Conservation (phyloP, 30 jellyfish, hydroid and myxozoan species). For the Hydra vulgaris region DNA sequence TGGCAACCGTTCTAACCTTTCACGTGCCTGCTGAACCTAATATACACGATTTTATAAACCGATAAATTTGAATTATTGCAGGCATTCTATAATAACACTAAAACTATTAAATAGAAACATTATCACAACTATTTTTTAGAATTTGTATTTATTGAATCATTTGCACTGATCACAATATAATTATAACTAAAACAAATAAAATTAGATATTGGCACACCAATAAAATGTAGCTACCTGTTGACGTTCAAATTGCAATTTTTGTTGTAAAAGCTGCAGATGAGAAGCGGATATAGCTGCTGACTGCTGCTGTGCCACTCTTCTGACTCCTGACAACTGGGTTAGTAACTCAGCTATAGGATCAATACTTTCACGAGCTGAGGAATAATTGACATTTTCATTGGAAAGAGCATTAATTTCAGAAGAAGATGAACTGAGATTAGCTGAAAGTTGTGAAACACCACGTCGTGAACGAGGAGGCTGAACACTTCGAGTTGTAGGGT, state of each 20-base stretch:
- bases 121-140: no score
- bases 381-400: constrained; percentile 57
- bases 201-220: no score
- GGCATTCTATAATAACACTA: no score
- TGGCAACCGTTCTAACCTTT: constrained; percentile 85
- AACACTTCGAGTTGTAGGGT: constrained; percentile 70
- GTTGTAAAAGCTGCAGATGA: constrained; percentile 87
- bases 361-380: constrained; percentile 82
- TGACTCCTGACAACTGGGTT: constrained; percentile 91
- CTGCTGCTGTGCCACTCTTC: constrained; percentile 97
- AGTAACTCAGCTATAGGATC: constrained; percentile 96
- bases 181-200: no score
- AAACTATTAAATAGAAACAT: no score
- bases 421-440: constrained; percentile 28
- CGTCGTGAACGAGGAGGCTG: constrained; percentile 87
- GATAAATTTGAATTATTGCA: no score
- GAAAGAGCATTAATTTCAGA: constrained; percentile 45
- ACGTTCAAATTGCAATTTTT: constrained; percentile 86
- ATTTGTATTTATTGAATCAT: no score
- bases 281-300: constrained; percentile 87
- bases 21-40: constrained; percentile 98
- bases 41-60: neutral
- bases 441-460: constrained; percentile 41
- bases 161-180: no score
- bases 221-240: no score